These are phyloP conservation scores for Mustela nigripes DNA, from an alignment of 2,113 vertebrate species.

Conservation along the genomic window DNA sequence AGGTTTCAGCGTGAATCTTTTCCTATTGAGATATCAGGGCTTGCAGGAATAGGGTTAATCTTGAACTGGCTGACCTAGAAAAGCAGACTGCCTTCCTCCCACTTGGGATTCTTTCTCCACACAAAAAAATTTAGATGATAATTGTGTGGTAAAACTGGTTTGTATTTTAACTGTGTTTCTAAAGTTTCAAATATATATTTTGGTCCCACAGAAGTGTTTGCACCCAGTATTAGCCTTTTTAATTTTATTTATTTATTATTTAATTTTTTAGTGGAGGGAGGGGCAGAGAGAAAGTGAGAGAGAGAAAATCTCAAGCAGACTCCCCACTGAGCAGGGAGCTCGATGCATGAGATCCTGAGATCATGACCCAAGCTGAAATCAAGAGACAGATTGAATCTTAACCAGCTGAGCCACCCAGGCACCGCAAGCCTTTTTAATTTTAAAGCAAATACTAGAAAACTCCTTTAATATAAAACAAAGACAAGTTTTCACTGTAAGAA, in stretches of 20 bases:
- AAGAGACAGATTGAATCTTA: neutral
- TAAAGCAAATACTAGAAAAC: conserved; percentile 27
- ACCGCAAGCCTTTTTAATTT: neutral
- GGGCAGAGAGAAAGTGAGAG: neutral
- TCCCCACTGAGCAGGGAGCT: neutral
- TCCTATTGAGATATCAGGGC: neutral
- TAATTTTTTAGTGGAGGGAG: neutral
- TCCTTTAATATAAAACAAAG: neutral
- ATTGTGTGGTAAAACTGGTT: neutral
- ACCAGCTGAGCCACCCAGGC: neutral
- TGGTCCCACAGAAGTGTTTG: conserved; percentile 31
- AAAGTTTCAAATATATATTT: neutral
- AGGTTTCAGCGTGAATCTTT: neutral
- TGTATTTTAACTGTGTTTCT: conserved; percentile 12
- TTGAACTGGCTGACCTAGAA: neutral
- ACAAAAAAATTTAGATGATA: neutral
- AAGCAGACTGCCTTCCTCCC: neutral
- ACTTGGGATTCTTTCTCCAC: neutral
- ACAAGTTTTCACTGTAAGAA: neutral
- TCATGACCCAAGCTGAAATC: neutral
- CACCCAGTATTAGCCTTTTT: neutral
- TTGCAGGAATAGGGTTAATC: neutral
- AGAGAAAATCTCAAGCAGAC: neutral
- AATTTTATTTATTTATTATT: neutral
- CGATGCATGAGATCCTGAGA: neutral